Conservation (phyloP, 2,113 vertebrate species). For the Percina caprodes region DNA sequence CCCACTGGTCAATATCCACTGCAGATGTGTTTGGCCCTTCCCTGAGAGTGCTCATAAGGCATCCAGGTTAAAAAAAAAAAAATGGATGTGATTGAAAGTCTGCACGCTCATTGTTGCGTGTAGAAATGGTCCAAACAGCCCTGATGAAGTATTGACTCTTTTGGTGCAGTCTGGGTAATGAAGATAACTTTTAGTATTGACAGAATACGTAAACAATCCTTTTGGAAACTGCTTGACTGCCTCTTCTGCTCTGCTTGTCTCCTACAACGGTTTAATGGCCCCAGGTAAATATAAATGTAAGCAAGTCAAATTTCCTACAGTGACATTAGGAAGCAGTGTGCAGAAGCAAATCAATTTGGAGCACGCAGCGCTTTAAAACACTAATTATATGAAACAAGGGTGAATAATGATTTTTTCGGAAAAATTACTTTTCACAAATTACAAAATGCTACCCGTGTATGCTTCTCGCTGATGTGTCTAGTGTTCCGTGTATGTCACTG, state of each 20-base stretch:
- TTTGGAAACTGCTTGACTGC: neutral
- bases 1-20: conserved; percentile 7
- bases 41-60: neutral
- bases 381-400: neutral
- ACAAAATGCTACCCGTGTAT: neutral
- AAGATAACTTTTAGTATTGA: conserved; percentile 50
- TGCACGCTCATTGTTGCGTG: conserved; percentile 8
- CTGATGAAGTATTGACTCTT: conserved; percentile 65
- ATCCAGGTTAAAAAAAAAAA: conserved; percentile 20
- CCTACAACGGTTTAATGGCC: neutral
- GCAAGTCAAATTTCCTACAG: conserved; percentile 12
- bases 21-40: neutral
- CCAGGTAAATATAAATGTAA: conserved; percentile 41
- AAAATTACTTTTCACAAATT: neutral
- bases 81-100: conserved; percentile 24
- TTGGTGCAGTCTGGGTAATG: conserved; percentile 43
- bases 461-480: neutral
- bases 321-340: conserved; percentile 25
- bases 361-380: neutral
- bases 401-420: neutral
- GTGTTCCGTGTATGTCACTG: neutral
- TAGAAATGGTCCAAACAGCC: conserved; percentile 26
- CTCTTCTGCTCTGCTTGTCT: conserved; percentile 23
- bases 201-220: conserved; percentile 40
- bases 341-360: conserved; percentile 25